These are phyloP conservation scores for Molossus alvarezi DNA, from an alignment of 2,797 vertebrate species.

Conservation along the genomic window DNA sequence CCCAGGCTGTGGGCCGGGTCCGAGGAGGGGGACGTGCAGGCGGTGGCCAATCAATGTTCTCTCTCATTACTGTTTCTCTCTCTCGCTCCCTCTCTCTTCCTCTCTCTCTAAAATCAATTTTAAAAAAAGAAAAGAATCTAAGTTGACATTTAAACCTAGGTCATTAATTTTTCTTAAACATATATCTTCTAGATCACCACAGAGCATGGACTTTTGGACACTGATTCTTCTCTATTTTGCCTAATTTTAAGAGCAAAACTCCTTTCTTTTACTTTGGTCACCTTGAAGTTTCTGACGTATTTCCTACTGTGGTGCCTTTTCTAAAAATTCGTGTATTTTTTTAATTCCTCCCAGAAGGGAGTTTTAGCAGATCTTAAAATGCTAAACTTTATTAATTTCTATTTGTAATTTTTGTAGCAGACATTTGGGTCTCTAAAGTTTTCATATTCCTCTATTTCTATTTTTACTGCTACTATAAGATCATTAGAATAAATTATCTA, in stretches of 20 bases:
- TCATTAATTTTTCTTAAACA: too few species aligned
- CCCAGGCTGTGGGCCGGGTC: too few species aligned
- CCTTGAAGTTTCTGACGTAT: neutral
- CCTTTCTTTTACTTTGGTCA: neutral
- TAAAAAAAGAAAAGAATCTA: too few species aligned
- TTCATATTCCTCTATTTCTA: neutral
- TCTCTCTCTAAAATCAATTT: too few species aligned
- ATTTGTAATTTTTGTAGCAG: neutral
- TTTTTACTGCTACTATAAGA: neutral
- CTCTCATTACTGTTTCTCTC: too few species aligned
- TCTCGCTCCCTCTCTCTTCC: too few species aligned
- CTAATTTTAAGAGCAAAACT: neutral
- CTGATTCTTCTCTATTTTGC: neutral
- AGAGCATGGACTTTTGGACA: too few species aligned
- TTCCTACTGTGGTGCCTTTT: neutral
- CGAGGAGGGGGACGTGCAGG: too few species aligned
- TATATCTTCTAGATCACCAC: too few species aligned
- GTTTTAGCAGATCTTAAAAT: neutral
- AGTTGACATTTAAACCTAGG: too few species aligned
- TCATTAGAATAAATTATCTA: neutral
- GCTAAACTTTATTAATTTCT: neutral
- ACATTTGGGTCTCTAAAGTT: neutral
- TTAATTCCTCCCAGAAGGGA: neutral
- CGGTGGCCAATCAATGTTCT: too few species aligned
- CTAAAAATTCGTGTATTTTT: neutral